Base-by-base conservation (phyloP, 2,797 vertebrate species). In the Chrosomus eos region DNA sequence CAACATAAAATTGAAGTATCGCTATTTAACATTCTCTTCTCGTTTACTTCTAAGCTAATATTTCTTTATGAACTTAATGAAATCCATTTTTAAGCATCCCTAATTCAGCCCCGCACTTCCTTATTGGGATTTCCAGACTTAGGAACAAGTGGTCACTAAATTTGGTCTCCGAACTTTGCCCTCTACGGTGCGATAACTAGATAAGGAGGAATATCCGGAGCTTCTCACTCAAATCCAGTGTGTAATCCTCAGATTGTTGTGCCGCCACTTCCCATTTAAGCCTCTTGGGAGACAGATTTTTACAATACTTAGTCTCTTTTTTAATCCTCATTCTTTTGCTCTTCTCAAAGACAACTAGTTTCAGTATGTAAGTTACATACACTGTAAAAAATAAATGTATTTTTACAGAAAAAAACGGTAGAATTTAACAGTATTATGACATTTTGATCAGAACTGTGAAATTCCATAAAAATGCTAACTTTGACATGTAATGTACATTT, bases 231-330 rank as follows among this genome's bases (percentile, higher is more conserved):
- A 94, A 94, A 95, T 94, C 93, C 94, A 90, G 91, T 74, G 89
- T 92, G 92, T 95, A 95, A 95, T 94, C 94, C 92, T 31, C 87
- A 92, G 91, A 94, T 93, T 94, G 92, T 94, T 93, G 91, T 93
- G 92, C 91, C 93, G 93, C 91, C 90, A 92, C 92, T 93, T 94
- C 91, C 87, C 48, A 88, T 90, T 85, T 93, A 94, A 94, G 94
- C 94, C 91, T 88, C 85, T 90, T 84, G 83, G 83, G 88, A 91
- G 89, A 91, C 93, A 91, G 88, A 90, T 91, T 88, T 88, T 82
- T 64, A 38, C 82, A 73, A 78, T 68, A 38, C 33, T 72, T 33
- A 23, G 62, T 75, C 66, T 74, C 66, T 33, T 62, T 83, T 64
- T 53, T 71, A 82, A 81, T 76, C 64, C 53, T 64, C 16, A 78